Conservation (phyloP, 2,113 vertebrate species). For the Mus musculus region DNA sequence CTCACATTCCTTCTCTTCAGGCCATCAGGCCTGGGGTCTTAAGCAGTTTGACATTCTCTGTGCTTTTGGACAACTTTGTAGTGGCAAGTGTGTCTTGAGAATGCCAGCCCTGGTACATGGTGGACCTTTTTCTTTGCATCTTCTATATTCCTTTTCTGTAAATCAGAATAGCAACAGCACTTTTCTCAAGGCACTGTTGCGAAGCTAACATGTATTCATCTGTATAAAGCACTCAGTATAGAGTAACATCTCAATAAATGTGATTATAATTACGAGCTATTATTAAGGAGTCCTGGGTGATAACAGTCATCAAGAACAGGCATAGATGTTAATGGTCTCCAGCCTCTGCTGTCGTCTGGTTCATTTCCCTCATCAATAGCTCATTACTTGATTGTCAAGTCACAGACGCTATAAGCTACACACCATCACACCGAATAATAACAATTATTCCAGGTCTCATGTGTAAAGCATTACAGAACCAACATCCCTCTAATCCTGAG, state of each 20-base stretch:
- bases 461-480: conserved; percentile 31
- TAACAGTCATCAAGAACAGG: conserved; percentile 46
- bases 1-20: background rate
- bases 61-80: background rate
- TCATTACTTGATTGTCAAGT: conserved; percentile 79
- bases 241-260: conserved; percentile 76
- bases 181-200: background rate
- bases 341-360: conserved; percentile 65
- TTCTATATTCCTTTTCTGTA: background rate
- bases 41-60: background rate
- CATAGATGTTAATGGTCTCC: conserved; percentile 41
- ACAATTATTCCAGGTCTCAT: conserved; percentile 38
- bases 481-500: background rate
- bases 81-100: fast-evolving
- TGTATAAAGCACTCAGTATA: background rate
- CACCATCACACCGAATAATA: conserved; percentile 68
- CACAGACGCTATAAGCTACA: conserved; percentile 60
- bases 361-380: conserved; percentile 78
- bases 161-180: background rate
- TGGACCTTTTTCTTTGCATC: background rate
- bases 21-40: background rate
- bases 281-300: conserved; percentile 49
- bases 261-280: conserved; percentile 53
- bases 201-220: background rate
- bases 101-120: background rate